Evolutionary conservation across 2,113 vertebrate genomes (phyloP).

Genomic region (Hylia prasina): DNA sequence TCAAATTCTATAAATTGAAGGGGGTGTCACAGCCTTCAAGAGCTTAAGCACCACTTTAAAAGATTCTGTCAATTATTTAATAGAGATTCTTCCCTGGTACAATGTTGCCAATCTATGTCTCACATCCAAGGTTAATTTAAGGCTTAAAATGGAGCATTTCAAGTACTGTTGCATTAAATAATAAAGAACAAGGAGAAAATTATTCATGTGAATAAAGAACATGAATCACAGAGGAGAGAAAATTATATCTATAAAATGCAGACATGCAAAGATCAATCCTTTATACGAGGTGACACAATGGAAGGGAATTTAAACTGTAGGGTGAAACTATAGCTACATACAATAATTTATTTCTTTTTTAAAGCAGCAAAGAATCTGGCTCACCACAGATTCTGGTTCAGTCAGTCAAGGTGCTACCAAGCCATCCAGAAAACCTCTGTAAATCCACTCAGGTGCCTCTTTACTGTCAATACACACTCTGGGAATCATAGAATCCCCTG

Average conservation of each 20-base stretch:
- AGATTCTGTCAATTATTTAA: conserved; percentile 27
- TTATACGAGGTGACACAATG: background rate
- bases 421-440: background rate
- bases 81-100: background rate
- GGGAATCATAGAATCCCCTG: too few relatives aligned
- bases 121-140: conserved; percentile 2
- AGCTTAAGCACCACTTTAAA: background rate
- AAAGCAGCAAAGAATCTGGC: background rate
- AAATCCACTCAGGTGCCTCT: background rate
- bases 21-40: background rate
- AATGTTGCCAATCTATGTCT: background rate
- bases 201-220: background rate
- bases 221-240: background rate
- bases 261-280: background rate
- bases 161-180: background rate
- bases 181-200: background rate
- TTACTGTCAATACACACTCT: background rate
- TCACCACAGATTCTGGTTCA: background rate
- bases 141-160: background rate
- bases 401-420: background rate
- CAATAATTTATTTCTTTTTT: background rate
- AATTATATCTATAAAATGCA: background rate
- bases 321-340: background rate
- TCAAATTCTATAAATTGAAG: background rate
- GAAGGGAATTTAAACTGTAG: background rate